phyloP scores from a whole-genome alignment of 1,140 invertebrate genomes.

The Marisa cornuarietis region DNA sequence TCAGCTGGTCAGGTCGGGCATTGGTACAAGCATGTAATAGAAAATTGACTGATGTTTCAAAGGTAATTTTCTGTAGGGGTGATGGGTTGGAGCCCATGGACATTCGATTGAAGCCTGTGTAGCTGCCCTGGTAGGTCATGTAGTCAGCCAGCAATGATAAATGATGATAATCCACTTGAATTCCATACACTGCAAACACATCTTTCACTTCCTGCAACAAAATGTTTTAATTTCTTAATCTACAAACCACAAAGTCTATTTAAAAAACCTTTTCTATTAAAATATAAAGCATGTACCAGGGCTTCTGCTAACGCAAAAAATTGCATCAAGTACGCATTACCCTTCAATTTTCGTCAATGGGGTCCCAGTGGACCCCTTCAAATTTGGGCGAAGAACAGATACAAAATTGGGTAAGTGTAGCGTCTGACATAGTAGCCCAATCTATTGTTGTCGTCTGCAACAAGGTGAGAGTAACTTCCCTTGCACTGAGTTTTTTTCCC shows the following conservation, averaged over 20 bases:
- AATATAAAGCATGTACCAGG: no score
- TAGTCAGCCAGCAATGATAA: conserved; percentile 94
- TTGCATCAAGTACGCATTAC: no score
- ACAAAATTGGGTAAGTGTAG: no score
- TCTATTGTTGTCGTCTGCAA: no score
- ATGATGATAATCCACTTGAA: conserved; percentile 93
- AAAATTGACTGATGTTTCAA: conserved; percentile 91
- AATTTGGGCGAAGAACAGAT: no score
- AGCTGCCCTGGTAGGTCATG: conserved; percentile 94
- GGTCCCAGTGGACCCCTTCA: no score
- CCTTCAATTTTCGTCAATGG: no score
- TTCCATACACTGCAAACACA: conserved; percentile 96
- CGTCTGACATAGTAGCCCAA: no score
- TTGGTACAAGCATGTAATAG: conserved; percentile 81
- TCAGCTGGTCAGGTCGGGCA: conserved; percentile 77
- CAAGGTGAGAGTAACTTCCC: no score
- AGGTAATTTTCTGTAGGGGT: conserved; percentile 97
- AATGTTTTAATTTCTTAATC: conserved; percentile 10
- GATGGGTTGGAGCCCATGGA: conserved; percentile 89
- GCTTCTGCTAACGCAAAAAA: no score
- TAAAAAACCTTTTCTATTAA: no score
- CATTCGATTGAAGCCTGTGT: conserved; percentile 87
- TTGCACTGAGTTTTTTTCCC: no score
- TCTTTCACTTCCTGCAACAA: conserved; percentile 81
- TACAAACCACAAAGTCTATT: neutral